Conservation (phyloP, 2,888 invertebrate genomes). For the Calameuta idolon region DNA sequence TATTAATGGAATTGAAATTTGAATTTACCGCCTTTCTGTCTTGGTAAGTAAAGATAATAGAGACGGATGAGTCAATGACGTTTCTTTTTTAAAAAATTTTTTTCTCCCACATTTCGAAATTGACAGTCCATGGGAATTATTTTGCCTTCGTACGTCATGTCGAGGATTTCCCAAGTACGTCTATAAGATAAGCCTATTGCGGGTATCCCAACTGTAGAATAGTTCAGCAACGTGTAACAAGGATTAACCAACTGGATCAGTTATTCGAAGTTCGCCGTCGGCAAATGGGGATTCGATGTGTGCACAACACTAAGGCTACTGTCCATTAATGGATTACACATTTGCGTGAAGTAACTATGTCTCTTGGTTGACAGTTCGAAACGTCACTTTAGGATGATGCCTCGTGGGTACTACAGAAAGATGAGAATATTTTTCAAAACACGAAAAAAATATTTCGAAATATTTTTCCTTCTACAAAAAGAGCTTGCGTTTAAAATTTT, state of each 20-base stretch:
- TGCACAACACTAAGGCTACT: background rate
- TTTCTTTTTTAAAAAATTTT: background rate
- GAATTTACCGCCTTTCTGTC: background rate
- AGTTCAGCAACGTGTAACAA: conserved; percentile 19
- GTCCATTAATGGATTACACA: background rate
- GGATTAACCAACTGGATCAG: conserved; percentile 40
- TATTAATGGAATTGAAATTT: background rate
- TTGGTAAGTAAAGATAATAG: background rate
- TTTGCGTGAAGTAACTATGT: background rate
- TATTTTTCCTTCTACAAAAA: rapidly evolving
- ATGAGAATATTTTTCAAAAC: background rate
- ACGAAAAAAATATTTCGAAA: too few relatives aligned
- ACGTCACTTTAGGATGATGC: background rate
- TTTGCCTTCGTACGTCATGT: background rate
- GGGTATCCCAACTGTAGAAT: conserved; percentile 37
- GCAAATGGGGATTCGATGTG: background rate
- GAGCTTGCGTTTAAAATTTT: background rate
- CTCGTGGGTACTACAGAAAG: background rate
- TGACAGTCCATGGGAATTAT: background rate
- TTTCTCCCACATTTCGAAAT: background rate
- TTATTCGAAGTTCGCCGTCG: conserved; percentile 18
- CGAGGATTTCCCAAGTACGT: background rate
- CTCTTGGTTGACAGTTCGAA: background rate
- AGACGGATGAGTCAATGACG: background rate
- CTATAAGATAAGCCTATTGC: conserved; percentile 25